Conservation (phyloP, 2,888 invertebrate species). For the Erebia palarica region DNA sequence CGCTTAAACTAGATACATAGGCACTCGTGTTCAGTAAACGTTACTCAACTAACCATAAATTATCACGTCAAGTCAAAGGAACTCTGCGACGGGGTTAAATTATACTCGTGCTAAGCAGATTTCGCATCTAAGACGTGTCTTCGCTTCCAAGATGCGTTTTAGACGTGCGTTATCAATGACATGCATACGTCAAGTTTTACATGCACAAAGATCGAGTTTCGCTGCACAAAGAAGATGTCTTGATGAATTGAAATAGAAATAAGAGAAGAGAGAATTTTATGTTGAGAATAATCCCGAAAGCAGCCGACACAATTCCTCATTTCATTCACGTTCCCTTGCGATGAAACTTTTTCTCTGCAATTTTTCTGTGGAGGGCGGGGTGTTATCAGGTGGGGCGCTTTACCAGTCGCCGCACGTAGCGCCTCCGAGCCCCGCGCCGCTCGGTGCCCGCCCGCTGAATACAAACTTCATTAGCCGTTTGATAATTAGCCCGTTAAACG, state of each 20-base stretch:
- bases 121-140: constrained; percentile 34
- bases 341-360: constrained; percentile 83
- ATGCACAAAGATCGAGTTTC: constrained; percentile 41
- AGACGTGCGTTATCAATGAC: constrained; percentile 28
- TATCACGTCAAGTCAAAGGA: constrained; percentile 53
- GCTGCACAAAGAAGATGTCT: constrained; percentile 53
- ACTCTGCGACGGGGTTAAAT: constrained; percentile 49
- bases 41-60: constrained; percentile 58
- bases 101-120: constrained; percentile 42
- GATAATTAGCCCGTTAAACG: constrained; percentile 83
- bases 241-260: constrained; percentile 76
- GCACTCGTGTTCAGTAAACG: constrained; percentile 51
- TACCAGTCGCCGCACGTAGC: constrained; percentile 77
- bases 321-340: constrained; percentile 81
- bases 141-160: constrained; percentile 27
- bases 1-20: constrained; percentile 53
- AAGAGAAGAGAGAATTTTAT: constrained; percentile 73
- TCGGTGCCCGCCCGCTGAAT: constrained; percentile 75
- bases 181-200: constrained; percentile 23
- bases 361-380: constrained; percentile 79
- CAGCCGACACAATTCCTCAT: constrained; percentile 80
- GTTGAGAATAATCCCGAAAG: constrained; percentile 79
- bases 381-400: constrained; percentile 79
- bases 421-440: constrained; percentile 62
- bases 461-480: constrained; percentile 83